These are phyloP conservation scores for Macropus fuliginosus DNA, from an alignment of 2,797 vertebrate species.

Conservation along the genomic window DNA sequence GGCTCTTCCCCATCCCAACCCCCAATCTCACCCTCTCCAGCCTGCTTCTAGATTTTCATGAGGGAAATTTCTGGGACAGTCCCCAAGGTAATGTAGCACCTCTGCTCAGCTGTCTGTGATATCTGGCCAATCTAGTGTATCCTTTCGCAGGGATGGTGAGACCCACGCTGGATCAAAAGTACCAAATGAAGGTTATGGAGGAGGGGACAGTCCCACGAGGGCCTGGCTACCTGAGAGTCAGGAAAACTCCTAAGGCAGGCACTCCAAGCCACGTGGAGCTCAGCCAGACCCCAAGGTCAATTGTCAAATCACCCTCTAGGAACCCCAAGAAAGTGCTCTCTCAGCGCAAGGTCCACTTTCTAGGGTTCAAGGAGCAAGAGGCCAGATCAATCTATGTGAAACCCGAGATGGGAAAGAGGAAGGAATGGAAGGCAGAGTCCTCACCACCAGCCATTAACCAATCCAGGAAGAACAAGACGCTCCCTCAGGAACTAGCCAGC, in stretches of 20 bases:
- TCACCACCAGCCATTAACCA: not conserved
- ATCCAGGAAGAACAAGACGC: not conserved
- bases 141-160: conserved; percentile 12
- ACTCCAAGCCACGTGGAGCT: not conserved
- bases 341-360: not conserved
- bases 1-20: not conserved
- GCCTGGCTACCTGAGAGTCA: rapidly evolving
- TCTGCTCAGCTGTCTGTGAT: not conserved
- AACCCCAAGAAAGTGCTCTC: not conserved
- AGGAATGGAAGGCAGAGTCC: not conserved
- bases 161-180: not conserved
- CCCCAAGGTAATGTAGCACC: not conserved
- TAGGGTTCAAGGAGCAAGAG: not conserved
- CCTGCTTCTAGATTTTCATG: not conserved
- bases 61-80: not conserved
- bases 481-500: not conserved
- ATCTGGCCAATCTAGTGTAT: not conserved
- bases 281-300: not conserved
- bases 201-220: not conserved
- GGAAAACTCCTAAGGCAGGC: not conserved
- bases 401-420: not conserved
- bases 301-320: not conserved
- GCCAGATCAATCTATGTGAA: too few relatives aligned
- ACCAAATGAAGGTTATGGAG: not conserved
- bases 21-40: not conserved